Conservation (phyloP, 2,113 vertebrate species). For the Willisornis vidua region DNA sequence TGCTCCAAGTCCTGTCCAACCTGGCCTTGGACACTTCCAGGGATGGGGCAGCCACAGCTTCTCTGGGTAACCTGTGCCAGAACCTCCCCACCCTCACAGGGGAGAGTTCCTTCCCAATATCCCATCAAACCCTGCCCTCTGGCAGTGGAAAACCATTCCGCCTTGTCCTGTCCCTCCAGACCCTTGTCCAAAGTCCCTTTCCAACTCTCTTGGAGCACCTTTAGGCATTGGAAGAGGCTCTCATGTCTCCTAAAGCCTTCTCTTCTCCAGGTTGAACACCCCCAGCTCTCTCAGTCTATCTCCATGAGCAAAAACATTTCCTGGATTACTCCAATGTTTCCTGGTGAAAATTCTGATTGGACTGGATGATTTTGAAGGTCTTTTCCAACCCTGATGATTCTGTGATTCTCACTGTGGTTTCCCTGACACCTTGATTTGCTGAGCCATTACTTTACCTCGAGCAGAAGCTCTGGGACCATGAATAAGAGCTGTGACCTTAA, state of each 20-base stretch:
- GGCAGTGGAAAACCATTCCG: not conserved
- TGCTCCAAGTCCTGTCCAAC: accelerated
- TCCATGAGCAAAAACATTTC: not conserved
- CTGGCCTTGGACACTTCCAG: not conserved
- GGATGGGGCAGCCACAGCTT: not conserved
- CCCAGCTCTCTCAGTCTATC: not conserved
- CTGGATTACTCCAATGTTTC: not conserved
- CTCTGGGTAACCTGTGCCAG: not conserved
- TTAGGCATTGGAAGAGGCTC: not conserved
- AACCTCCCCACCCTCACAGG: accelerated
- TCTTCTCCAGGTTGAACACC: not conserved
- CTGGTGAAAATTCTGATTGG: not conserved
- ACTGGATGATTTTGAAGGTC: not conserved
- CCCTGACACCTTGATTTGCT: not conserved
- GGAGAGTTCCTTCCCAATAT: accelerated
- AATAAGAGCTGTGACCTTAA: not conserved
- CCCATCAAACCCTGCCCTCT: too few species aligned
- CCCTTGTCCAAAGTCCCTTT: too few species aligned
- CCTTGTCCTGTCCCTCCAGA: accelerated
- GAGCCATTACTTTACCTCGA: not conserved
- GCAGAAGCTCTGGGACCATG: not conserved
- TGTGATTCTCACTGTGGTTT: not conserved
- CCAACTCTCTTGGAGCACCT: not conserved
- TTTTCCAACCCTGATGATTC: not conserved
- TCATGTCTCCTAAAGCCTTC: accelerated